Evolutionary conservation across 1,140 invertebrate genomes (phyloP).

Genomic region (Lysiphlebus fabarum): DNA sequence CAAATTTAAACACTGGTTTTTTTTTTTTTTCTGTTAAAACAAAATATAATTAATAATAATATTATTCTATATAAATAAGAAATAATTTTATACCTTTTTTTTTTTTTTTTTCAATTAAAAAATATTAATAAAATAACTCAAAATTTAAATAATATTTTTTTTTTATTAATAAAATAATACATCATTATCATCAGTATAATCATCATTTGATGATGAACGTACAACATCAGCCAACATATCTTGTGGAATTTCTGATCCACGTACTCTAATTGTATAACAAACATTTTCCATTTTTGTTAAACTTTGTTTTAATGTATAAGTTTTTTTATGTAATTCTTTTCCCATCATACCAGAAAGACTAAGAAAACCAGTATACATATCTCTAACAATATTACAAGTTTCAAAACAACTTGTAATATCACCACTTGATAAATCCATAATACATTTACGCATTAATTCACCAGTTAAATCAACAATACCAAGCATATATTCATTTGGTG

Average conservation of each 20-base stretch:
- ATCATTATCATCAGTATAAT: conserved; percentile 53
- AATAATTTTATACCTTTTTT: no score
- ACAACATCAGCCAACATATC: conserved; percentile 64
- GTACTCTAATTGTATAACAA: conserved; percentile 77
- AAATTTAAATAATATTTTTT: no score
- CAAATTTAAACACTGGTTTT: no score
- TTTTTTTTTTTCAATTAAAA: no score
- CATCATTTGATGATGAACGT: conserved; percentile 41
- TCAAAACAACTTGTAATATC: conserved; percentile 73
- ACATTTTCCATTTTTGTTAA: conserved; percentile 80
- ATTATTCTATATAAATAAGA: no score
- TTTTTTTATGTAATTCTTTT: conserved; percentile 72
- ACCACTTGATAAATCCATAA: conserved; percentile 76
- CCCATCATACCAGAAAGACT: conserved; percentile 55
- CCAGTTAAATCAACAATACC: conserved; percentile 86
- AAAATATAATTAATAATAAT: no score
- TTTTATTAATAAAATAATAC: no score
- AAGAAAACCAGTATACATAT: conserved; percentile 71
- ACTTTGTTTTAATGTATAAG: conserved; percentile 68
- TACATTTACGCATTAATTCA: conserved; percentile 85
- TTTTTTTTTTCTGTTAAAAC: no score
- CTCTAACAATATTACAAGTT: conserved; percentile 69
- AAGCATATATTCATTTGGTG: conserved; percentile 72
- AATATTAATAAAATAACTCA: no score
- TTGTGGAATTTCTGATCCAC: conserved; percentile 75